These are phyloP conservation scores for Delichon dasypus DNA, from an alignment of 2,797 vertebrate species.

Conservation along the genomic window DNA sequence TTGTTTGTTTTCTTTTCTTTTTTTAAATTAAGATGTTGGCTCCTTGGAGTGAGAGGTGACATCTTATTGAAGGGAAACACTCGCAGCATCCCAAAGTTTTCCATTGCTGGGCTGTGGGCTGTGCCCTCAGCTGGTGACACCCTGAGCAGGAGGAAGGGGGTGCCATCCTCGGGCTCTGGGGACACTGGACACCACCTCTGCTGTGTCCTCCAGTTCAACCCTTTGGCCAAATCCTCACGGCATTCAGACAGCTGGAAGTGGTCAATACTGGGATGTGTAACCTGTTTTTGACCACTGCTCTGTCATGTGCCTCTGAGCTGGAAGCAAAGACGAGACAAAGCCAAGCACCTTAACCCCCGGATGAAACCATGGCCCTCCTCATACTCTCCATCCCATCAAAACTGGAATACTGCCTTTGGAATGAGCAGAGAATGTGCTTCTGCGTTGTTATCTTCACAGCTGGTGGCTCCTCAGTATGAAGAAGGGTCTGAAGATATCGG, in stretches of 20 bases:
- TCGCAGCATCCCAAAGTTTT: background rate
- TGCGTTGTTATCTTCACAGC: background rate
- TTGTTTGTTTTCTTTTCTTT: no score
- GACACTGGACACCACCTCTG: rapidly evolving
- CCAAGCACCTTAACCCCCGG: background rate
- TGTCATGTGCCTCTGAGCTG: background rate
- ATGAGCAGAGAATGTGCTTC: background rate
- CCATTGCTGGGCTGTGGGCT: background rate
- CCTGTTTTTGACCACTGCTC: background rate
- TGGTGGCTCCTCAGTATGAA: background rate
- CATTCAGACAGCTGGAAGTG: background rate
- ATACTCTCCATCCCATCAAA: background rate
- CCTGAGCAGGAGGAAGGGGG: background rate
- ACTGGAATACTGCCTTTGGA: background rate
- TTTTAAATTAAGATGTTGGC: background rate
- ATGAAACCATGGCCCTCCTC: background rate
- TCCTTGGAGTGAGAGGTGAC: background rate
- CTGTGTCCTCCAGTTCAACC: background rate
- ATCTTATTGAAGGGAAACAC: background rate
- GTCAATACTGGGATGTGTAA: background rate
- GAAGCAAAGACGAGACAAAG: background rate
- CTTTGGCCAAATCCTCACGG: rapidly evolving
- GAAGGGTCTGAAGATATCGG: background rate
- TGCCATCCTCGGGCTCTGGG: background rate
- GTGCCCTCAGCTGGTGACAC: background rate